A percentile compares a stretch with the other conserved stretches of the same genome.
phyloP scores from a whole-genome alignment of 2,888 invertebrate species.

The Ganaspis brasiliensis region DNA sequence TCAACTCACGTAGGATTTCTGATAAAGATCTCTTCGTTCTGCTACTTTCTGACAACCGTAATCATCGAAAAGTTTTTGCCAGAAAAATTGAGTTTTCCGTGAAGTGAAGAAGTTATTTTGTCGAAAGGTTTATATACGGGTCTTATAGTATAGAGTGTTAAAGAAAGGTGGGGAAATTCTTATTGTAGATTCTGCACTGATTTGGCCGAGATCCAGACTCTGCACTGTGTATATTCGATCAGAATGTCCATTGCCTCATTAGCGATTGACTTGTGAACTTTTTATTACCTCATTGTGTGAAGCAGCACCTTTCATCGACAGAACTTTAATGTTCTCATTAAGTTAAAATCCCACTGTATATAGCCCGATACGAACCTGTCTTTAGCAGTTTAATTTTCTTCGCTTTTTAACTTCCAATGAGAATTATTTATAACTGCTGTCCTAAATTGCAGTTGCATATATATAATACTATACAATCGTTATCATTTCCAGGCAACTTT shows the following conservation, averaged over 20 bases:
- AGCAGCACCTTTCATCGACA: slow-evolving; percentile 71
- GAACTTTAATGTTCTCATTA: slow-evolving; percentile 61
- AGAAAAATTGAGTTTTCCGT: slow-evolving; percentile 14
- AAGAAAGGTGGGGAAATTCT: slow-evolving; percentile 26
- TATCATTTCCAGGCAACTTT: not conserved
- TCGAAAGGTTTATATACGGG: not conserved
- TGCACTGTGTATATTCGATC: slow-evolving; percentile 58
- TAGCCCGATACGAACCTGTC: slow-evolving; percentile 17
- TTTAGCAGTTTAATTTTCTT: slow-evolving; percentile 22
- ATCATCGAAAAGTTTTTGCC: slow-evolving; percentile 20
- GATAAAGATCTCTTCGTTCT: slow-evolving; percentile 30
- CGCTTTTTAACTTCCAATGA: not conserved
- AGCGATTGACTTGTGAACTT: slow-evolving; percentile 76
- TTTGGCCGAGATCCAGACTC: slow-evolving; percentile 73
- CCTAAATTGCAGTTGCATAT: not conserved
- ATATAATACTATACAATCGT: too few relatives aligned
- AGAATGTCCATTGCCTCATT: slow-evolving; percentile 78
- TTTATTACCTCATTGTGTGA: slow-evolving; percentile 72
- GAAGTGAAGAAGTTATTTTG: slow-evolving; percentile 7
- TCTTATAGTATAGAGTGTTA: not conserved
- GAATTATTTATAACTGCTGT: slow-evolving; percentile 9
- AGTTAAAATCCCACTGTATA: slow-evolving; percentile 11
- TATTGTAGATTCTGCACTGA: slow-evolving; percentile 62
- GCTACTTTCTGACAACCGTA: slow-evolving; percentile 27
- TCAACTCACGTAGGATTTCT: slow-evolving; percentile 27